Base-by-base conservation (phyloP, 1,140 invertebrate genomes). In the Chrysopa pallens region DNA sequence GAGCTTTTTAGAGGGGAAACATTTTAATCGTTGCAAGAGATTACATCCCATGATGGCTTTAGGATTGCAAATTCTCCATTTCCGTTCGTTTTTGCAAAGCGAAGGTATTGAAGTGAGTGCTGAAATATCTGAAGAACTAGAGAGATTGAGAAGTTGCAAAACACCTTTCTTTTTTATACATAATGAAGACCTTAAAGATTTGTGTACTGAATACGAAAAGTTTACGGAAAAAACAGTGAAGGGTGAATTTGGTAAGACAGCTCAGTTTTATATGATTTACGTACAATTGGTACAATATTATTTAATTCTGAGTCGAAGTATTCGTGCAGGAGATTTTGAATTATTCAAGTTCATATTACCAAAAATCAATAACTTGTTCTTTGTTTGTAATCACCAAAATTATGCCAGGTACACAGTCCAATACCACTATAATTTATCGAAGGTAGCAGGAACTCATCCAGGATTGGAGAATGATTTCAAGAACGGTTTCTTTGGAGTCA, bases 21-120 rank as follows among this genome's bases (percentile, higher is more conserved):
- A 60, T 44, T 60, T 50, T 44, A 60, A 57, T 48, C 29, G 57
- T n/a, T 58, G 52, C 38, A 61, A 59, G 46, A 44, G 55, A 17
- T 27, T 61, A 13, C 53, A 61, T 50, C 53, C 50, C 9, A 36
- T 59, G 33, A 38, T 58, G 13, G 40, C 49, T 11, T 27, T 55
- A 36, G 52, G 48, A 9, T 44, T 60, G 29, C 40, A 51, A 48
- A 51, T 52, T 42, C 40, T 58, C 8, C 56, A 59, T 48, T 47
- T 47, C 15, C 1, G 38, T 39, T 33, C 35, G 44, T 52, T 47
- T 44, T 39, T 46, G 39, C 39, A 50, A n/a, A n/a, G n/a, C n/a
- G n/a, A n/a, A n/a, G n/a, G n/a, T n/a, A n/a, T n/a, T n/a, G n/a
- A n/a, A n/a, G n/a, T n/a, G n/a, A n/a, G n/a, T n/a, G n/a, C n/a